Evolutionary conservation across 2,888 invertebrate species (phyloP), one percentile per base, ranked within the genome.

Genomic region (Ophion ventricosus): DNA sequence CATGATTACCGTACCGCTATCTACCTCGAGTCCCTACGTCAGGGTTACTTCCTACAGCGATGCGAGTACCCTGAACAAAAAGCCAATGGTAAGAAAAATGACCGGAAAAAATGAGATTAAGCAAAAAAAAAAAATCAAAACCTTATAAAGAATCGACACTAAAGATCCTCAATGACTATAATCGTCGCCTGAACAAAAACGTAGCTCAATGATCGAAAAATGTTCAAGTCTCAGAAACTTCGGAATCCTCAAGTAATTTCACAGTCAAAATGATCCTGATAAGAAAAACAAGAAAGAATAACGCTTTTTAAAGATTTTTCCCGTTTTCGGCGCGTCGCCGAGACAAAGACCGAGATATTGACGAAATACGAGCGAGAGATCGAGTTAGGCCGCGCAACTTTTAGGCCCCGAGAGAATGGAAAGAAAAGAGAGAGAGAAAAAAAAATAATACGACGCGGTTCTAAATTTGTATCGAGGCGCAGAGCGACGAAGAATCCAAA

Each of bases 1-100:
- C 80, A 93, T 93, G 93, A 93, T 92, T 80, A 92, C 92, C 66
- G 88, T 92, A 82, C 92, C 93, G 85, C 90, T 92, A 66, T 90
- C 90, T 72, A 85, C 90, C 59, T 91, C 92, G 74, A 91, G 92
- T 84, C 92, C 92, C 74, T 92, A 92, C 89, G 87, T 90, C 86
- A 92, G 90, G 80, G 89, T 91, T 76, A 90, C 91, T 63, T 93
- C 93, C 73, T 91, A 90, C 88, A 93, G 93, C 88, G 93, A 93
- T 87, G 91, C 92, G 26, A 92, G 92, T 87, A 88, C 90, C 43
- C 88, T 93, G 78, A 90, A 84, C 85, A 92, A 90, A 87, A 89
- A 89, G 79, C 89, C 91, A 80, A 85, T 89, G 91, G 92, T 92
- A 89, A 93, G 91, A 86, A 67, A 4, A 56, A 23, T n/a, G 63